Evolutionary conservation across 2,888 invertebrate genomes (phyloP).

Genomic region (Zaprionus lineosus): DNA sequence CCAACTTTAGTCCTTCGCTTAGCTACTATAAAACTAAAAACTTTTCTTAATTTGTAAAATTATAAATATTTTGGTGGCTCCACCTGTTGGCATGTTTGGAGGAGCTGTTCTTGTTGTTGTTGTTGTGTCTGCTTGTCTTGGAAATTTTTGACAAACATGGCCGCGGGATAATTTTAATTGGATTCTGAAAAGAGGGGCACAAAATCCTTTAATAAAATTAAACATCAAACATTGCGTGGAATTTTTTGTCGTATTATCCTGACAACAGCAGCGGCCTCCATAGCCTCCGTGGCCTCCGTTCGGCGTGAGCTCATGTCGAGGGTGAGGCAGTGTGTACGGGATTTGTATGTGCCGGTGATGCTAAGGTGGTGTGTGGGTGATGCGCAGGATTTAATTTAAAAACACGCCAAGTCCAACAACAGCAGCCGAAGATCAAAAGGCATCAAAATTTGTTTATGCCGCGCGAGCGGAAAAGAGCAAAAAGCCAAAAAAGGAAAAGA

Average conservation of each 20-base stretch:
- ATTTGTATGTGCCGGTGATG: too few relatives aligned
- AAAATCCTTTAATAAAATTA: slow-evolving; percentile 78
- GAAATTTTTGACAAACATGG: slow-evolving; percentile 75
- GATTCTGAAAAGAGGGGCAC: slow-evolving; percentile 64
- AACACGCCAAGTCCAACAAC: slow-evolving; percentile 78
- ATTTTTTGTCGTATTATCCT: slow-evolving; percentile 77
- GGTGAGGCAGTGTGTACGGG: too few relatives aligned
- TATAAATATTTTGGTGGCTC: slow-evolving; percentile 1
- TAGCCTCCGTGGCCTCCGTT: too few relatives aligned
- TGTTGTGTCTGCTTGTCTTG: slow-evolving; percentile 34
- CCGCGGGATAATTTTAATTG: slow-evolving; percentile 81
- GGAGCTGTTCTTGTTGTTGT: slow-evolving; percentile 23
- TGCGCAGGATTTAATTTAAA: slow-evolving; percentile 80
- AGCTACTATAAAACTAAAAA: too few relatives aligned
- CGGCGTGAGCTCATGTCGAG: slow-evolving; percentile 7
- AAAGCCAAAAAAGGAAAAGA: slow-evolving; percentile 52
- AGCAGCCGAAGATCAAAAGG: slow-evolving; percentile 73
- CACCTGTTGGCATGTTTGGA: slow-evolving; percentile 31
- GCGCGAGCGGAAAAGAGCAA: slow-evolving; percentile 34
- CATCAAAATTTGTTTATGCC: slow-evolving; percentile 66
- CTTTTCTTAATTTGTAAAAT: too few relatives aligned
- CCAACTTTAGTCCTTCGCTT: too few relatives aligned
- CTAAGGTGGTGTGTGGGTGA: slow-evolving; percentile 8
- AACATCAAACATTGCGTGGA: slow-evolving; percentile 77
- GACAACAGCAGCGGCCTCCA: slow-evolving; percentile 63